These are phyloP conservation scores for Cathartes aura DNA, from an alignment of 2,113 vertebrate species.

Conservation along the genomic window DNA sequence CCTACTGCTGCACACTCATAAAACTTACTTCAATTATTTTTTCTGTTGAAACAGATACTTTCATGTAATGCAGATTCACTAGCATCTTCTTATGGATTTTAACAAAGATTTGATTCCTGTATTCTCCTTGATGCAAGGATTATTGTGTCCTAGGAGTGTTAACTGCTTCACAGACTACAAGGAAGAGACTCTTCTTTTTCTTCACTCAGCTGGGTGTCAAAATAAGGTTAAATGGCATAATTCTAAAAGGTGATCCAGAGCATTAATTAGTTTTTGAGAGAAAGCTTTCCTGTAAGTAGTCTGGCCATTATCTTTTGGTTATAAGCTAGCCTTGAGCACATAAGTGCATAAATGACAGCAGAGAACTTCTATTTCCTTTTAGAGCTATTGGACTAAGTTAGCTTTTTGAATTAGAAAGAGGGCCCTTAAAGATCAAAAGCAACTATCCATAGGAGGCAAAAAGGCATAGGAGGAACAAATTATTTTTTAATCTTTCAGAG, in stretches of 20 bases:
- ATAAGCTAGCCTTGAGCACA: background rate
- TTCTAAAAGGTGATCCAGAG: background rate
- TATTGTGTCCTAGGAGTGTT: background rate
- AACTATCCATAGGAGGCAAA: background rate
- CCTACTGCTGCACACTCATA: background rate
- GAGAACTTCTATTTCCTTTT: background rate
- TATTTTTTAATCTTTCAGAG: background rate
- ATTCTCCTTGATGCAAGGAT: background rate
- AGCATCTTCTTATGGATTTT: background rate
- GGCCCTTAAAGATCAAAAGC: background rate
- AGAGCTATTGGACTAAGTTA: background rate
- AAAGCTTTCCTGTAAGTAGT: background rate
- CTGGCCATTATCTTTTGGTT: background rate
- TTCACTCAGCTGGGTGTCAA: background rate
- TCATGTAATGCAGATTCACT: background rate
- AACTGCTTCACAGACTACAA: background rate
- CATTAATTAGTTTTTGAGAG: background rate
- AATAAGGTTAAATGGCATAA: slow-evolving; percentile 1
- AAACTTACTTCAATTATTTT: background rate
- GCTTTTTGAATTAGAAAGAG: background rate
- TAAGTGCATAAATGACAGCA: background rate
- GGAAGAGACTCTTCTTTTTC: background rate
- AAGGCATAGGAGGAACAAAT: background rate
- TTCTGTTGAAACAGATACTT: background rate
- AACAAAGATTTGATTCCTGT: background rate